phyloP scores from a whole-genome alignment of 2,888 invertebrate genomes.

The Ceriagrion tenellum region DNA sequence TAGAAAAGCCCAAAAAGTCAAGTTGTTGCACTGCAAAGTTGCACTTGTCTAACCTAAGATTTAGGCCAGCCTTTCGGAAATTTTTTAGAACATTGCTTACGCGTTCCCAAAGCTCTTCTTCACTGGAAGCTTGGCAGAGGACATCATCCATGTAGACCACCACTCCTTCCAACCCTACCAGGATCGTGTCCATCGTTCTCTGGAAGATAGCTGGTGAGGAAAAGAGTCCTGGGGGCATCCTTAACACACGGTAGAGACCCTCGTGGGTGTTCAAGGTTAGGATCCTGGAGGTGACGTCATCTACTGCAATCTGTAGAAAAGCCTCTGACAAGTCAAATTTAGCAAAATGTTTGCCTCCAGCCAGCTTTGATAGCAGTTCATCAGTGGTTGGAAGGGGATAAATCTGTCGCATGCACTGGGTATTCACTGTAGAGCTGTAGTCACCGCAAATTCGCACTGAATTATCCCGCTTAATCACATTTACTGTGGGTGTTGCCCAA shows the following conservation, averaged over 20 bases:
- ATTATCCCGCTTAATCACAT: background rate
- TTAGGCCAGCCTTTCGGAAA: background rate
- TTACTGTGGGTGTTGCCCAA: background rate
- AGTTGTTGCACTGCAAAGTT: slow-evolving; percentile 2
- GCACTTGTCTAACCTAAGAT: slow-evolving; percentile 32
- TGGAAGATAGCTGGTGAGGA: background rate
- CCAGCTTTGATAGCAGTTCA: background rate
- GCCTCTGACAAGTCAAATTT: background rate
- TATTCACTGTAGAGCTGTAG: background rate
- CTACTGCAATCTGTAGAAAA: background rate
- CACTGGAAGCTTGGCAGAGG: background rate
- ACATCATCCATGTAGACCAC: slow-evolving; percentile 13
- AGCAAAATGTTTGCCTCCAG: background rate
- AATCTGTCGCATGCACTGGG: background rate
- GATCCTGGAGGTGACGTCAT: too few relatives aligned
- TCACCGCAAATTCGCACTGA: background rate
- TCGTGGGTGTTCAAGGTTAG: too few relatives aligned
- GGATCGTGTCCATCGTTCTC: background rate
- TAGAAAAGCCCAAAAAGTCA: slow-evolving; percentile 43
- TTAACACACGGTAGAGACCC: background rate
- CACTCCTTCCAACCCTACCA: background rate
- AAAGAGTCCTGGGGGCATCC: background rate
- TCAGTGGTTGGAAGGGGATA: background rate
- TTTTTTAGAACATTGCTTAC: background rate
- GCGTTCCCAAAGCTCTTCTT: background rate